Evolutionary conservation across 1,140 invertebrate genomes (phyloP).

Genomic region (Drosophila baimaii): DNA sequence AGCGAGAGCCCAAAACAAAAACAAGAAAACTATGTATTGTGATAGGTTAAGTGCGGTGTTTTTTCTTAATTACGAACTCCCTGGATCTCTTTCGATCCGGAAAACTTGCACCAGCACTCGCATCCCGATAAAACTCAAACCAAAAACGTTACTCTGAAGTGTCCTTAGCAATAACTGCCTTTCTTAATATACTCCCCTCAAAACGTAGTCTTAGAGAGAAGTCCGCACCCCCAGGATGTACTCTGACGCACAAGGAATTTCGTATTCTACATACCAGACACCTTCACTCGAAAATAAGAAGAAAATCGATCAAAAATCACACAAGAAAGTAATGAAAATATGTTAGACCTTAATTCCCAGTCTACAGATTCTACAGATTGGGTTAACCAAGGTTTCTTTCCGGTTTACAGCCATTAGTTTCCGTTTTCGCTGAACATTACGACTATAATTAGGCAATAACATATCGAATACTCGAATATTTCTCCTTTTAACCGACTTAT

Average conservation of each 20-base stretch:
- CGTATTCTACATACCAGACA: constrained; percentile 24
- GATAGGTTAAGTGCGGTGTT: constrained; percentile 52
- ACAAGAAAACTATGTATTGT: constrained; percentile 31
- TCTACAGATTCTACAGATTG: constrained; percentile 8
- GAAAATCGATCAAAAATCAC: constrained; percentile 23
- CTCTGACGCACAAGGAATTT: constrained; percentile 39
- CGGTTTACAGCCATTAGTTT: constrained; percentile 15
- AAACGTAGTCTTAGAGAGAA: constrained; percentile 21
- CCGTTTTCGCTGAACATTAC: neutral
- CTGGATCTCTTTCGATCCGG: constrained; percentile 27
- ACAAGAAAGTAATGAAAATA: constrained; percentile 18
- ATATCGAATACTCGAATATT: constrained; percentile 39
- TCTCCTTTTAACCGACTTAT: constrained; percentile 10
- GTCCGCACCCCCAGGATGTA: constrained; percentile 16
- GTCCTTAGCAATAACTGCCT: constrained; percentile 66
- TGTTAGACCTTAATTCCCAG: constrained; percentile 15
- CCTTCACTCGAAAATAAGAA: neutral
- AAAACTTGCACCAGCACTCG: constrained; percentile 39
- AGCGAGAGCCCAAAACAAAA: constrained; percentile 36
- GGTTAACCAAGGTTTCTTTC: constrained; percentile 22
- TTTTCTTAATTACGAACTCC: constrained; percentile 10
- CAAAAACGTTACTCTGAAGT: constrained; percentile 68
- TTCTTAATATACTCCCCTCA: constrained; percentile 24
- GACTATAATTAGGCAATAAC: constrained; percentile 9
- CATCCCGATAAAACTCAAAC: constrained; percentile 19